A percentile compares a stretch with the other conserved stretches of the same genome.
Conservation (phyloP, 2,113 vertebrate species). For the Sander lucioperca region DNA sequence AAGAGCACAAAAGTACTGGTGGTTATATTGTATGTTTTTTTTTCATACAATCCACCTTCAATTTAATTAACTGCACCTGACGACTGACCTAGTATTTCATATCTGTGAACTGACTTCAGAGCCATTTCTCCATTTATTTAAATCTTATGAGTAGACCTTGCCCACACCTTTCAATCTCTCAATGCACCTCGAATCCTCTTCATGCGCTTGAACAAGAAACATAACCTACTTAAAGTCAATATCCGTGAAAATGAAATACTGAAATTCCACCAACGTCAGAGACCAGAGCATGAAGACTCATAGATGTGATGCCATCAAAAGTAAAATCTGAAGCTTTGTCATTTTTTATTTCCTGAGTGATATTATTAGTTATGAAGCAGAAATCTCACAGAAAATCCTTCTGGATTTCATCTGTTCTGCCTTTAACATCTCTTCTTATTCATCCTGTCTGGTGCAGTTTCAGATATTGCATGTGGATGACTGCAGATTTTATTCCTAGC, state of each 20-base stretch:
- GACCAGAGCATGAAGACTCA: conserved; percentile 37
- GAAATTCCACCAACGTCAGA: conserved; percentile 33
- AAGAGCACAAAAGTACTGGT: background rate
- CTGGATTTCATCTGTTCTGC: conserved; percentile 46
- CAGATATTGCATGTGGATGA: conserved; percentile 44
- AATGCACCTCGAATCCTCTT: conserved; percentile 1
- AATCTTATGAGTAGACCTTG: conserved; percentile 24
- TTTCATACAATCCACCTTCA: background rate
- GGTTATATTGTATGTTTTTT: background rate
- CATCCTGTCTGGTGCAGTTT: conserved; percentile 33
- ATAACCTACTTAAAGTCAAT: conserved; percentile 56
- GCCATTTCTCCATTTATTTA: background rate
- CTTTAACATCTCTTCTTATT: conserved; percentile 47
- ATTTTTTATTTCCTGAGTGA: conserved; percentile 49
- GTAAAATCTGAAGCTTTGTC: conserved; percentile 57
- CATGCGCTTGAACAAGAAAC: conserved; percentile 48
- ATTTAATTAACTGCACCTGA: conserved; percentile 1
- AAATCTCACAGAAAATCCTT: conserved; percentile 54
- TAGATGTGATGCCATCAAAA: conserved; percentile 70
- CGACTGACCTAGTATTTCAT: background rate
- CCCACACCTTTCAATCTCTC: conserved; percentile 20
- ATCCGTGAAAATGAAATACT: conserved; percentile 66
- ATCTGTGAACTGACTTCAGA: conserved; percentile 7
- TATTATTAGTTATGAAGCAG: conserved; percentile 57
- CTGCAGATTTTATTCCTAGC: background rate